These are phyloP conservation scores for Morone chrysops DNA, from an alignment of 2,113 vertebrate genomes.

Conservation along the genomic window DNA sequence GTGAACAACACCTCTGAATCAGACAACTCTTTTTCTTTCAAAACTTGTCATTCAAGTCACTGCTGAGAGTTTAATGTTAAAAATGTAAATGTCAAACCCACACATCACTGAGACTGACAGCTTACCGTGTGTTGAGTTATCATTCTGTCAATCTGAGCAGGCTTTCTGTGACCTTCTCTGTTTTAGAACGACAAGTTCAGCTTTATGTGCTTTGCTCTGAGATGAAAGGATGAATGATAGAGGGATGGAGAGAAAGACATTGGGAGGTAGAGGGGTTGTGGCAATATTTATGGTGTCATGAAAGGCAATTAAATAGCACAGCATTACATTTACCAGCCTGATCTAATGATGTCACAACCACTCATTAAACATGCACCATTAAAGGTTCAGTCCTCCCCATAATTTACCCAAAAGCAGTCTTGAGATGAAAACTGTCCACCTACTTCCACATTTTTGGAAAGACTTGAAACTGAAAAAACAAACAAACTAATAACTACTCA, in stretches of 20 bases:
- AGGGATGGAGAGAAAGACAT: conserved; percentile 12
- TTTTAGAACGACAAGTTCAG: conserved; percentile 28
- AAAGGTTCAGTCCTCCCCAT: conserved; percentile 32
- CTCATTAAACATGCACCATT: conserved; percentile 44
- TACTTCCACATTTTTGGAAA: neutral
- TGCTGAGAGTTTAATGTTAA: neutral
- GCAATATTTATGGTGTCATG: conserved; percentile 58
- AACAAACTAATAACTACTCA: neutral
- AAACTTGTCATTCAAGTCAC: neutral
- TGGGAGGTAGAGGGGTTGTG: conserved; percentile 4
- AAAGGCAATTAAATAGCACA: conserved; percentile 61
- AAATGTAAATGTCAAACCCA: conserved; percentile 47
- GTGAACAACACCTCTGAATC: conserved; percentile 1
- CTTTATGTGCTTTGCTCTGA: conserved; percentile 13
- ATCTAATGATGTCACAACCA: conserved; percentile 49
- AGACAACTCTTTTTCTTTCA: neutral
- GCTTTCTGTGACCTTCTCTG: conserved; percentile 47
- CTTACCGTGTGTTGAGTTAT: conserved; percentile 27
- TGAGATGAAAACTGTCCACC: neutral
- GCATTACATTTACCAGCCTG: conserved; percentile 48
- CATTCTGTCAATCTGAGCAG: conserved; percentile 28
- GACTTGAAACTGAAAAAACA: neutral
- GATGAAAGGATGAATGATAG: conserved; percentile 32
- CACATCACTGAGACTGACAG: conserved; percentile 30
- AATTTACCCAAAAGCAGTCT: conserved; percentile 25